Conservation (phyloP, 2,888 invertebrate species). For the Uloborus plumipes region DNA sequence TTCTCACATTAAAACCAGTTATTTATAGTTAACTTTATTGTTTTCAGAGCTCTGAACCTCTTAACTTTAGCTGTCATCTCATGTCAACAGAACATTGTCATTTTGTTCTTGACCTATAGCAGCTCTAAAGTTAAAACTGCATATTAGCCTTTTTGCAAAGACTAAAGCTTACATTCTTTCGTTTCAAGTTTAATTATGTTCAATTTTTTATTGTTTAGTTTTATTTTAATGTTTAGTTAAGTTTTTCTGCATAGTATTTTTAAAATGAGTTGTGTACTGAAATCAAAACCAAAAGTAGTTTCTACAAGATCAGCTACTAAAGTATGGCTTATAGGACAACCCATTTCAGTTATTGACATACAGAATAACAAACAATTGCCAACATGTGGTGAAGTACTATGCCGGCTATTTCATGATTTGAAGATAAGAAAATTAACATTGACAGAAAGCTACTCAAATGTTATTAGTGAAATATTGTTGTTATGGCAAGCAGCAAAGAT, state of each 20-base stretch:
- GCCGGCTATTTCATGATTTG: background rate
- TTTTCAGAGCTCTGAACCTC: slow-evolving; percentile 1
- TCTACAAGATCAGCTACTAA: background rate
- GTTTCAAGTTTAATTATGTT: too few relatives aligned
- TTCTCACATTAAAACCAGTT: background rate
- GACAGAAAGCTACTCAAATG: background rate
- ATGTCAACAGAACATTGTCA: background rate
- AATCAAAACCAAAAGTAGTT: background rate
- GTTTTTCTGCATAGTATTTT: background rate
- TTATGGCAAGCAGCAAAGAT: background rate
- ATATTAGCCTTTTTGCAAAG: background rate
- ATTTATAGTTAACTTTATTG: background rate
- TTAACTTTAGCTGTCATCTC: background rate
- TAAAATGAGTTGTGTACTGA: background rate
- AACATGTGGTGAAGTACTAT: background rate
- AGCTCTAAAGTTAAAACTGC: background rate
- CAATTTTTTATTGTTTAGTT: too few relatives aligned
- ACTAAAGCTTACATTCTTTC: background rate
- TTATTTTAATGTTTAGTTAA: too few relatives aligned
- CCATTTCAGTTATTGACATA: background rate
- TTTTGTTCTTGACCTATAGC: background rate
- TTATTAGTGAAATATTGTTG: background rate
- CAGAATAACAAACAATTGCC: background rate
- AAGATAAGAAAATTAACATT: slow-evolving; percentile 1
- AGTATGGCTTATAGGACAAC: background rate